Conservation (phyloP, 2,797 vertebrate species). For the Okamejei kenojei region DNA sequence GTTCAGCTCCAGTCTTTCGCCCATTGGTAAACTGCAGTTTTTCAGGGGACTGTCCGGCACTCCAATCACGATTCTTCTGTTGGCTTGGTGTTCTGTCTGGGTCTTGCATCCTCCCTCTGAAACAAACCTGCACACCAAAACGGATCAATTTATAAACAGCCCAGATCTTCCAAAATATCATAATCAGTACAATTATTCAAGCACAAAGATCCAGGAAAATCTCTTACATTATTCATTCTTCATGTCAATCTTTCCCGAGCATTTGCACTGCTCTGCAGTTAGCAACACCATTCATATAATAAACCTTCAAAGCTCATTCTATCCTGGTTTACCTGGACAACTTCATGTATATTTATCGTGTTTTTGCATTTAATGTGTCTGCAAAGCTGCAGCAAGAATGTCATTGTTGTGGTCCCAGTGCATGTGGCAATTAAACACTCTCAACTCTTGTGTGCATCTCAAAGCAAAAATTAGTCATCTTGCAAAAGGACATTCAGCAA, state of each 20-base stretch:
- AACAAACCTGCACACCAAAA: constrained; percentile 63
- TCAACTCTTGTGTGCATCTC: background rate
- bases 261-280: background rate
- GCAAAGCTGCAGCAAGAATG: background rate
- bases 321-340: background rate
- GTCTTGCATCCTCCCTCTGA: constrained; percentile 64
- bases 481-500: background rate
- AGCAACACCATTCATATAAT: background rate
- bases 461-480: background rate
- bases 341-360: too few relatives aligned
- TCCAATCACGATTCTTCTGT: constrained; percentile 52
- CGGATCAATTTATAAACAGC: background rate
- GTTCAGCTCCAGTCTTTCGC: constrained; percentile 58
- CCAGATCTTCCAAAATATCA: background rate
- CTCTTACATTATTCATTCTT: background rate
- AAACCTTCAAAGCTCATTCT: background rate
- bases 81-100: constrained; percentile 66
- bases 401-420: too few relatives aligned
- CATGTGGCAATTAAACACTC: too few relatives aligned
- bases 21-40: constrained; percentile 48
- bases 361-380: too few relatives aligned
- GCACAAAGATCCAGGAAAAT: background rate
- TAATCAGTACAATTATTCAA: background rate
- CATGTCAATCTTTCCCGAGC: background rate
- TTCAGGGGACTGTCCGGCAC: constrained; percentile 40